Base-by-base conservation (phyloP, 1,140 invertebrate species). In the Dendroctonus ponderosae region DNA sequence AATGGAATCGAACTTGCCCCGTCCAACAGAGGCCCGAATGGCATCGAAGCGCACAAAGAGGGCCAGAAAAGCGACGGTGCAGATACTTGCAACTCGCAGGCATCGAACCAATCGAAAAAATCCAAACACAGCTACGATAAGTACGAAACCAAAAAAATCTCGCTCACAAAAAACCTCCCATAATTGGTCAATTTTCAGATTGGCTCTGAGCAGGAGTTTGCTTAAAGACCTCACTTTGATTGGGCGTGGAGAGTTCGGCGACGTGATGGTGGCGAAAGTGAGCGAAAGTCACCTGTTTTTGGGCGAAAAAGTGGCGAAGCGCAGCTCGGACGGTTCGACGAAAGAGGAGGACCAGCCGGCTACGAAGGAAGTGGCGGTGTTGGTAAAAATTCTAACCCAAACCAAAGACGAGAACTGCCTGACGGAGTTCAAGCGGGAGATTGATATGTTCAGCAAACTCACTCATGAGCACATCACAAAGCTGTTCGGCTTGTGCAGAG, bases 161-260 rank as follows among this genome's bases (percentile, higher is more conserved):
- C 9, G 37, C 6, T 14, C 4, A 11, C 8, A 46, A 11, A 46
- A 11, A 46, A 46, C 43, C 12, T 11, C 8, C 43, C 43, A 46
- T 46, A 2, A 9, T 12, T 46, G 8, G 8, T 46, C 5, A 7
- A 48, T 9, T 61, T 61, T 42, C 44, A 67, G 65, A 44, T 59
- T 94, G 6, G 80, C 86, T 0, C 85, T 92, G 53, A 87, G 91
- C 0, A 81, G 92, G 51, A 84, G 85, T 11, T 83, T 91, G 64
- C 79, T 97, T 0, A 86, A 86, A 5, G 92, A 94, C 50, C 81
- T 93, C 37, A 91, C 94, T 66, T 87, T 93, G 6, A 82, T 97
- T 65, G 92, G 94, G 40, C 89, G 92, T 41, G 93, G 94, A 7
- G 89, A 94, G 72, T 96, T 94, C 75, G 94, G 95, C 0, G 94